A percentile compares a stretch with the other conserved stretches of the same genome.
Evolutionary conservation across 2,113 vertebrate genomes (phyloP).

Genomic region (Kryptolebias marmoratus): DNA sequence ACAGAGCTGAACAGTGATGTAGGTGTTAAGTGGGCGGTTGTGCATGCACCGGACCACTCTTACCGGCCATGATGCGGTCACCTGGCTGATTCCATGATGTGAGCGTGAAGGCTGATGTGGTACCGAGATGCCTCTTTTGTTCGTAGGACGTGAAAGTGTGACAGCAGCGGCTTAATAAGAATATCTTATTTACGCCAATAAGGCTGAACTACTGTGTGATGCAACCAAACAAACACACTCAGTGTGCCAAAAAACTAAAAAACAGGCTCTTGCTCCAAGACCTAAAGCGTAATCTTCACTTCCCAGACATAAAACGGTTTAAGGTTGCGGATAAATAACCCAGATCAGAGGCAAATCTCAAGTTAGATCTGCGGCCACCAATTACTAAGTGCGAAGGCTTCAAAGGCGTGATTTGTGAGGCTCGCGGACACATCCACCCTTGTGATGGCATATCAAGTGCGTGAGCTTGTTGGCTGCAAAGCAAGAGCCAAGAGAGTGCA

Average conservation of each 20-base stretch:
- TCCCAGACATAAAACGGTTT: background rate
- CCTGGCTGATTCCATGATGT: background rate
- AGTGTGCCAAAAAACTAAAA: background rate
- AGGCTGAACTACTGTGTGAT: background rate
- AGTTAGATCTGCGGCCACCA: conserved; percentile 1
- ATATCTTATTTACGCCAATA: background rate
- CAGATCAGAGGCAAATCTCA: conserved; percentile 3
- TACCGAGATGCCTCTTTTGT: no score
- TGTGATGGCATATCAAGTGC: background rate
- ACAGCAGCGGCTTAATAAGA: background rate
- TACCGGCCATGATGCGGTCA: background rate
- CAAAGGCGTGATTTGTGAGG: background rate
- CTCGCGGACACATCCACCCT: background rate
- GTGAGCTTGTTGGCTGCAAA: background rate
- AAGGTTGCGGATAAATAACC: background rate
- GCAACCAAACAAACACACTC: background rate
- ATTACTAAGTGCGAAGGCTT: background rate
- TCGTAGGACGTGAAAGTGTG: background rate
- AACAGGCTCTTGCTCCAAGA: background rate
- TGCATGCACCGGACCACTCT: background rate
- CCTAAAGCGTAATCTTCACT: background rate
- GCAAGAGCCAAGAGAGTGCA: background rate
- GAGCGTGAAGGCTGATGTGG: background rate
- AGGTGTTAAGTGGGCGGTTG: background rate
- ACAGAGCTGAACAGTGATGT: background rate